These are phyloP conservation scores for Bubalus kerabau DNA, from an alignment of 2,113 vertebrate genomes.

Conservation along the genomic window DNA sequence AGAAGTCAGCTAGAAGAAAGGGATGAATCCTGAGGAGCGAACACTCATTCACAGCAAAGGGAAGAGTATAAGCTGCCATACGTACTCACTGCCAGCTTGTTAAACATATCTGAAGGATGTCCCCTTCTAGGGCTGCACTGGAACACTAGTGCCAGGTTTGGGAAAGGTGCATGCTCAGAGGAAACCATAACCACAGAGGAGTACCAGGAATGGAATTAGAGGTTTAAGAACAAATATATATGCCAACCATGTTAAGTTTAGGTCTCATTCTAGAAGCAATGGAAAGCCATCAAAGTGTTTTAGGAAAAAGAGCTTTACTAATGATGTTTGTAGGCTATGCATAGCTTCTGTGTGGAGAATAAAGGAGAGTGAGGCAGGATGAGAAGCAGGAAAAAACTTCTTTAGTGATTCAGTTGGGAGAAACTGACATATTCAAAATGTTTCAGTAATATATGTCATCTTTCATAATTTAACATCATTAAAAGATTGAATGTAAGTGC, in stretches of 20 bases:
- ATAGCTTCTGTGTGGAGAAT: neutral
- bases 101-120: neutral
- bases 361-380: neutral
- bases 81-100: neutral
- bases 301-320: neutral
- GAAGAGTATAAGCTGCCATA: neutral
- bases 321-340: neutral
- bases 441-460: neutral
- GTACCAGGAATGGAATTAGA: neutral
- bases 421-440: neutral
- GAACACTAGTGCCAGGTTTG: neutral
- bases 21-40: neutral
- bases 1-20: neutral
- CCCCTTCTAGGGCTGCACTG: no score
- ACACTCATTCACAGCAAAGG: neutral
- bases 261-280: neutral
- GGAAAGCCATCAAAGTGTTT: neutral
- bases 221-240: neutral
- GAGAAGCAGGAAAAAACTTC: neutral
- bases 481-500: neutral
- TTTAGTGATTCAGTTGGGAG: neutral
- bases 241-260: neutral
- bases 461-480: neutral
- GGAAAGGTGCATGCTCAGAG: neutral
- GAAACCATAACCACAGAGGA: neutral